Base-by-base conservation (phyloP, 2,113 vertebrate genomes). In the Plecotus auritus region DNA sequence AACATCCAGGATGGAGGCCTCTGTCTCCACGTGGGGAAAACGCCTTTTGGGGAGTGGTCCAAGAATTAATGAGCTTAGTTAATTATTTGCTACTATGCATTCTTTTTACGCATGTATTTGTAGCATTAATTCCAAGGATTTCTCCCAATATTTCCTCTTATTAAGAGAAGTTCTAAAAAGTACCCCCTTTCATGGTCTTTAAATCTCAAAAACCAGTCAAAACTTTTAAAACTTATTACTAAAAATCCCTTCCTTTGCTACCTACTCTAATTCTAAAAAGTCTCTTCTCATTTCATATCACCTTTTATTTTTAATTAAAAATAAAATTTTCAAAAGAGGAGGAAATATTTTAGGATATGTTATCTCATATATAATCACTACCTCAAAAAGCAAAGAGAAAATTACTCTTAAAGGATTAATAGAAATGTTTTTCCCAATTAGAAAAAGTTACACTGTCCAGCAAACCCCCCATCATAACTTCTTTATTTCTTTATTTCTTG, bases 401-500 rank as follows among this genome's bases (percentile, higher is more conserved):
- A 0, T 0, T 78, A 91, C 66, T 98, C 91, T 89, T 95, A 85
- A 96, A 91, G 80, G 51, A 90, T 64, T 77, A 87, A 67, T 1
- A 40, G 18, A 42, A 92, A 84, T 64, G 66, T 40, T 87, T 90
- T 83, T 81, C 90, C 86, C 69, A 73, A 93, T 89, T 88, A 96
- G 45, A 77, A 95, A 96, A 85, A 92, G 88, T 91, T 97, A 86
- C 69, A 90, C 40, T 92, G 93, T 94, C 73, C 93, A 97, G 96
- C 78, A 93, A 96, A 30, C 82, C 94, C 73, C 96, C 96, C 96
- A 96, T 77, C 95, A 98, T 90, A 96, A 81, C 86, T 54, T 98
- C 97, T 98, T 97, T 97, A 98, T 98, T 54, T 98, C 97, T 98
- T 97, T 97, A 98, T 98, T 97, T 98, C 93, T 90, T 96, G 97